Base-by-base conservation (phyloP, 2,797 vertebrate genomes). In the Etheostoma nigrum region DNA sequence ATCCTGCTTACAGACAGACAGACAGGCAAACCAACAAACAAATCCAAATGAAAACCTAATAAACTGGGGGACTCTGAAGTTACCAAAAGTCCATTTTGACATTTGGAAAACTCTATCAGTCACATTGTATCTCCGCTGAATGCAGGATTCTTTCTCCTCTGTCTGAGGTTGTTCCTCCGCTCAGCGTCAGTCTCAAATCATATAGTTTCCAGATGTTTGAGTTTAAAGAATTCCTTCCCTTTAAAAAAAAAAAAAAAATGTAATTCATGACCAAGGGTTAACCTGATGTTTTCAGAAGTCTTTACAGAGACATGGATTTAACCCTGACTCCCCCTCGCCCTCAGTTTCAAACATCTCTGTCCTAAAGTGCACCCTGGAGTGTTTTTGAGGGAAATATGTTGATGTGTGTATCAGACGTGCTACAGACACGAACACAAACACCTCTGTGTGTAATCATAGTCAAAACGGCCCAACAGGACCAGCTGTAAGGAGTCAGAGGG, bases 161-260 rank as follows among this genome's bases (percentile, higher is more conserved):
- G 13, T 49, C 67, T 36, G 54, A 58, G 62, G n/a, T 40, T 40
- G 36, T 40, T 40, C 42, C 42, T 36, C n/a, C 36, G 2, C 40
- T 58, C 40, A 53, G 19, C 2, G 0, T 53, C 45, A 40, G 27
- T 13, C 36, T 58, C 33, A 59, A 12, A 42, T n/a, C 12, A 10
- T 64, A 65, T 48, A n/a, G 44, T 30, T 66, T 83, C 76, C 76
- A 76, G 76, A 83, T 78, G 74, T 81, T 67, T 54, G 52, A 62
- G 45, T 47, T 40, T 7, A 13, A 25, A 73, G 21, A 42, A 60
- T 40, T 18, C 23, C 14, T 61, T 6, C 16, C 10, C 36, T 40
- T 40, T 30, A 25, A 25, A 25, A 36, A 23, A 23, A 23, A 40
- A 12, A 40, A 40, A 11, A 40, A 40, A 3, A 40, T 11, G 25